Evolutionary conservation across 1,140 invertebrate species (phyloP), one percentile per base, ranked within the genome.

Genomic region (Drosophila ironensis): DNA sequence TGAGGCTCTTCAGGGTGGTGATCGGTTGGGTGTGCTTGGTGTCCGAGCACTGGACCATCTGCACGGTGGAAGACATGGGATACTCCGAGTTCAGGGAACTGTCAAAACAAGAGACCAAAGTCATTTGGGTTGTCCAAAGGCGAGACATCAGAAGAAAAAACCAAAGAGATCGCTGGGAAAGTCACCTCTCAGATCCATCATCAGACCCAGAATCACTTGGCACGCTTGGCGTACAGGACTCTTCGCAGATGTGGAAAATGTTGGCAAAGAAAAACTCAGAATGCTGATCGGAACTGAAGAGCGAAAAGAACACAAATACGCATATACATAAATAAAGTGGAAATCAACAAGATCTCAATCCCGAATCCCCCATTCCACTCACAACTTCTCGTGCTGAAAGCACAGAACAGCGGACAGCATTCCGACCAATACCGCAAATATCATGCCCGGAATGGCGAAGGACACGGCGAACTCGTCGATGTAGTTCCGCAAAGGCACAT

Each of bases 331-430:
- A 52, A 33, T 44, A 41, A 37, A 16, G 14, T 16, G 0, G 8
- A 42, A 63, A 57, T 38, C 22, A 19, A 45, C n/a, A n/a, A n/a
- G n/a, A 45, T 14, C 2, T 22, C 20, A 22, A 22, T 22, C 20
- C 5, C 20, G n/a, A n/a, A n/a, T n/a, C n/a, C n/a, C n/a, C n/a
- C n/a, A n/a, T n/a, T n/a, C n/a, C n/a, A 70, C 95, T 96, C 91
- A 97, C 96, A 95, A 91, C 87, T 94, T 93, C 51, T 95, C 94
- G 77, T 95, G 93, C 61, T 95, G 93, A 51, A 96, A 93, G 89
- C 95, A 97, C 7, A 97, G 90, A 1, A 95, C 92, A 9, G 94
- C 92, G 3, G 95, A 94, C 0, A 97, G 84, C 2, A 95, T 90
- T 12, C 93, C 91, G 1, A 93, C 92, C 2, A 95, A 89, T 11